Base-by-base conservation (phyloP, 2,797 vertebrate genomes). In the Diplodus sargus region DNA sequence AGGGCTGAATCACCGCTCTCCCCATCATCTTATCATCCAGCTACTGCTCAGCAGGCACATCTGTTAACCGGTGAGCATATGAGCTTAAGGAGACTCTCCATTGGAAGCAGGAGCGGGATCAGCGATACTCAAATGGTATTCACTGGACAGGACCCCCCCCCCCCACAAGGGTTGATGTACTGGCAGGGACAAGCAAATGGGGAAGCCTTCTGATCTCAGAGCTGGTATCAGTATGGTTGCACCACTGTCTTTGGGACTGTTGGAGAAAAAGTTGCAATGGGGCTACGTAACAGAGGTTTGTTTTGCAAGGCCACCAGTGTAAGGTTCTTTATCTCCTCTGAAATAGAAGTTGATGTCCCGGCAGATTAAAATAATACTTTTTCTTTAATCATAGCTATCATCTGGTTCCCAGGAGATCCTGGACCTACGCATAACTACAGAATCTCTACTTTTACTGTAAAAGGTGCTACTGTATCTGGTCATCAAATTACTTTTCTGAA, bases 81-180 rank as follows among this genome's bases (percentile, higher is more conserved):
- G 59, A 59, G 70, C 79, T 85, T 68, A 68, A 84, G 71, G 59
- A 73, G 77, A 28, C 57, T 63, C 68, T 70, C 81, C 18, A 66
- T 72, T 71, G 76, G 70, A 67, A 81, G 68, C 72, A 52, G 54
- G 57, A 51, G 53, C 28, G 14, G 53, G 23, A 67, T 61, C 72
- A 68, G 58, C 73, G 49, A 56, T 57, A 83, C 64, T 65, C 76
- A 52, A 70, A 30, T 53, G 58, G 69, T 57, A n/a, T 77, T 72
- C 52, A 68, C 12, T 79, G 56, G 48, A 12, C 14, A 2, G 49
- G 28, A 62, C 18, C 11, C 43, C 30, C 75, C 23, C 34, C 8
- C 11, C 11, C 75, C 23, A 54, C 45, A 17, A 11, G 58, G 80
- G 64, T 66, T 68, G 53, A 70, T 73, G 61, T 74, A 17, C 39